Base-by-base conservation (phyloP, 2,113 vertebrate genomes). In the Cichladusa arquata region DNA sequence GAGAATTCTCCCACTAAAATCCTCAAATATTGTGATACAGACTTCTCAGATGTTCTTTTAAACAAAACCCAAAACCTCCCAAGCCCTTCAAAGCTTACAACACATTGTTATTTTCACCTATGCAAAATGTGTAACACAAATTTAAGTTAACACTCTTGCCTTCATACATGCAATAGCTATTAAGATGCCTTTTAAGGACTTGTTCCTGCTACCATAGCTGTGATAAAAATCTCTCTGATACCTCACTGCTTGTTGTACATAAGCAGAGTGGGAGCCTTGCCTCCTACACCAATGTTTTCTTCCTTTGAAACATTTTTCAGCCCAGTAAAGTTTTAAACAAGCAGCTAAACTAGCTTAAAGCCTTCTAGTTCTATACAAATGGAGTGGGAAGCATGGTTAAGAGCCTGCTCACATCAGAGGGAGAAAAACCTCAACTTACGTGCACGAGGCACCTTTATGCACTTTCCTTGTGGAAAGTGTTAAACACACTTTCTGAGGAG, bases 401-500 rank as follows among this genome's bases (percentile, higher is more conserved):
- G 42, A 73, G 6, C 25, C 54, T 57, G 8, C 7, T 80, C 6
- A 8, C 6, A 31, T 34, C 10, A 54, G 40, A 42, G 14, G 19
- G 36, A 50, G 14, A 17, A 78, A 88, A 60, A 42, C 16, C 31
- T 38, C 51, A 42, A 4, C 7, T 6, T 33, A 47, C 4, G 22
- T 0, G 0, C 11, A 19, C 0, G 1, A 16, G 19, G 57, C 14
- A 14, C 19, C 28, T 72, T 50, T 78, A n/a, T 33, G 34, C 12
- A 38, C 12, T 8, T 51, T 58, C 17, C 12, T 22, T 8, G 0
- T 19, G 47, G 31, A 58, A 70, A 51, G 8, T 3, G 11, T 47
- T 66, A 67, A 84, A 60, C 5, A 6, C 0, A 0, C 20, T 44
- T 54, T 42, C 61, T 61, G 45, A 88, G 14, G 29, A 86, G 34